Percentiles rank a stretch among this genome's conserved stretches.
phyloP scores from a whole-genome alignment of 2,113 vertebrate species.

The Hymenochirus boettgeri region DNA sequence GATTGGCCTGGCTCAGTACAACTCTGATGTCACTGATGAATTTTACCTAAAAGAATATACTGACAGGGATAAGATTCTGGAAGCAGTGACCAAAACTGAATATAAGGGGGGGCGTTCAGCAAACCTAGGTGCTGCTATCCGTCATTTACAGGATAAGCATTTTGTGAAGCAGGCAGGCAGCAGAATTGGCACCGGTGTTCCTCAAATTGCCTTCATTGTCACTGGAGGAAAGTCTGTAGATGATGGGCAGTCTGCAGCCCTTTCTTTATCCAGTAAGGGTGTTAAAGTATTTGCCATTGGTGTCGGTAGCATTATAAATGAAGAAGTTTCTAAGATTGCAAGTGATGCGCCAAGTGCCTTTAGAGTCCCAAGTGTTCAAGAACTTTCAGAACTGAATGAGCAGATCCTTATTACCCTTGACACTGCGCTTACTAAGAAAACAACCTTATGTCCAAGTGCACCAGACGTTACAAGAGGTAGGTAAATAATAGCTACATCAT shows the following conservation, averaged over 20 bases:
- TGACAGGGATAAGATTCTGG: conserved; percentile 71
- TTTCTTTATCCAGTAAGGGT: conserved; percentile 64
- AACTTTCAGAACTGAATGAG: conserved; percentile 84
- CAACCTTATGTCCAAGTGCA: conserved; percentile 63
- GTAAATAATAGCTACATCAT: no score
- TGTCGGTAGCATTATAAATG: conserved; percentile 63
- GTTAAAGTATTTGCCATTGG: conserved; percentile 84
- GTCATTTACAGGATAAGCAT: conserved; percentile 71
- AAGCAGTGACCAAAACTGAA: conserved; percentile 65
- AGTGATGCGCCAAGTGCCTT: conserved; percentile 73
- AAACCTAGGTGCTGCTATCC: conserved; percentile 78
- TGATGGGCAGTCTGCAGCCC: conserved; percentile 71
- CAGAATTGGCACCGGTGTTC: conserved; percentile 73
- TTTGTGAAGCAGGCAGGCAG: conserved; percentile 84
- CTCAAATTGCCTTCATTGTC: conserved; percentile 86
- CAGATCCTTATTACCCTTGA: conserved; percentile 78
- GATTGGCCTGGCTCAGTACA: conserved; percentile 84
- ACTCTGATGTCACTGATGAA: conserved; percentile 79
- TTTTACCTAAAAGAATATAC: conserved; percentile 82
- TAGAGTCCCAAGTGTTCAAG: conserved; percentile 62
- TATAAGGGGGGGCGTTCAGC: conserved; percentile 81
- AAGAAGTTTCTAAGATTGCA: conserved; percentile 73
- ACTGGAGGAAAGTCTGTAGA: conserved; percentile 77
- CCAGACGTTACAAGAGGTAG: conserved; percentile 63
- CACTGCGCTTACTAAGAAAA: conserved; percentile 74